These are phyloP conservation scores for Diachasma alloeum DNA, from an alignment of 1,140 invertebrate genomes.

Conservation along the genomic window DNA sequence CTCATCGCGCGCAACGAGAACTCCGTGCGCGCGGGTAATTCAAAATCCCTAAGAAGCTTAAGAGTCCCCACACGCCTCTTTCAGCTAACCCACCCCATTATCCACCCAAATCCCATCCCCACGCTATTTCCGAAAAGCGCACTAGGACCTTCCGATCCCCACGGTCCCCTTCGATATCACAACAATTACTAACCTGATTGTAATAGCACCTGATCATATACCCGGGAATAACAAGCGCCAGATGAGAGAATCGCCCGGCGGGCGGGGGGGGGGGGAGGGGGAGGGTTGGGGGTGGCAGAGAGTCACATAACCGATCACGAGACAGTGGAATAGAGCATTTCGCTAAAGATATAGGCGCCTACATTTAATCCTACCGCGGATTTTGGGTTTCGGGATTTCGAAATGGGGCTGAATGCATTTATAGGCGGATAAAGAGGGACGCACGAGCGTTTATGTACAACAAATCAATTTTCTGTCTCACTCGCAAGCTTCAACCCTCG, in stretches of 20 bases:
- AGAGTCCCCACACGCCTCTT: neutral
- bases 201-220: slow-evolving; percentile 62
- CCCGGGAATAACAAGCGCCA: slow-evolving; percentile 41
- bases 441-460: slow-evolving; percentile 35
- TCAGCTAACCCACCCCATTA: too few species aligned
- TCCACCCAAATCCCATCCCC: too few species aligned
- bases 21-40: too few species aligned
- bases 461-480: slow-evolving; percentile 44
- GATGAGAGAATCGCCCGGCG: slow-evolving; percentile 11
- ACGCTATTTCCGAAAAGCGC: too few species aligned
- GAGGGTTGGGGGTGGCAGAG: too few species aligned
- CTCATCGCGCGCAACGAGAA: too few species aligned
- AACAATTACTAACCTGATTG: slow-evolving; percentile 60
- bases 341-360: slow-evolving; percentile 15
- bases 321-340: slow-evolving; percentile 9
- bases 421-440: neutral
- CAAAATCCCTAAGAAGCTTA: neutral
- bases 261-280: slow-evolving; percentile 3
- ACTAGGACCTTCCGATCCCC: neutral
- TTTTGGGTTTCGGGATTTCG: slow-evolving; percentile 46
- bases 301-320: neutral
- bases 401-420: slow-evolving; percentile 20
- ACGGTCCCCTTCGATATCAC: neutral
- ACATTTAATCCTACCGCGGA: slow-evolving; percentile 47
- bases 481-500: neutral